Evolutionary conservation across 2,888 invertebrate genomes (phyloP).

Genomic region (Ormyrus thymus): DNA sequence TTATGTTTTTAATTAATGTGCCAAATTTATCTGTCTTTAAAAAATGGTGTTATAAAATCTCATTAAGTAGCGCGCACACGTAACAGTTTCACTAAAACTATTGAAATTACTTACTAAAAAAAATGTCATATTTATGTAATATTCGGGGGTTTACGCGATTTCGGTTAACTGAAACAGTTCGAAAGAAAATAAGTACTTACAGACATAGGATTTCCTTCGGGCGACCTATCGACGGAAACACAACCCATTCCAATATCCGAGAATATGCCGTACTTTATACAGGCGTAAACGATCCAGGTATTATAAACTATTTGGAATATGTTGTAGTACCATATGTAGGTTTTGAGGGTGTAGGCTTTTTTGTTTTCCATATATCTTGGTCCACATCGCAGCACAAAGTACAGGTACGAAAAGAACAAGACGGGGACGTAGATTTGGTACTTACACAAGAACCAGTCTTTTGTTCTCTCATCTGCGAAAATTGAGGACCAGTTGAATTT

Average conservation of each 20-base stretch:
- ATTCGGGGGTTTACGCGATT: no score
- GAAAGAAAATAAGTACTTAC: slow-evolving; percentile 44
- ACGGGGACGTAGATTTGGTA: slow-evolving; percentile 78
- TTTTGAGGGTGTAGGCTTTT: slow-evolving; percentile 81
- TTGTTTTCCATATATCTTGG: slow-evolving; percentile 84
- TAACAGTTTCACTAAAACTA: no score
- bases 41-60: no score
- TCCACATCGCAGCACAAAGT: slow-evolving; percentile 78
- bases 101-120: no score
- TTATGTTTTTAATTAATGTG: no score
- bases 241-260: slow-evolving; percentile 79
- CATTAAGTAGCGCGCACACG: no score
- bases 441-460: slow-evolving; percentile 80
- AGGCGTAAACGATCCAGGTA: slow-evolving; percentile 56
- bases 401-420: slow-evolving; percentile 78
- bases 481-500: no score
- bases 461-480: slow-evolving; percentile 78
- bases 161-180: no score
- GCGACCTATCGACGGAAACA: slow-evolving; percentile 82
- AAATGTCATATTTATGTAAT: no score
- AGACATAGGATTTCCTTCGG: slow-evolving; percentile 73
- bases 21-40: no score
- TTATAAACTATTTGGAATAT: slow-evolving; percentile 79
- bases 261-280: slow-evolving; percentile 79
- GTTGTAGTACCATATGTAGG: slow-evolving; percentile 85